A percentile compares a stretch with the other conserved stretches of the same genome.
Evolutionary conservation across 2,888 invertebrate species (phyloP).

Genomic region (Aphidoletes aphidimyza): DNA sequence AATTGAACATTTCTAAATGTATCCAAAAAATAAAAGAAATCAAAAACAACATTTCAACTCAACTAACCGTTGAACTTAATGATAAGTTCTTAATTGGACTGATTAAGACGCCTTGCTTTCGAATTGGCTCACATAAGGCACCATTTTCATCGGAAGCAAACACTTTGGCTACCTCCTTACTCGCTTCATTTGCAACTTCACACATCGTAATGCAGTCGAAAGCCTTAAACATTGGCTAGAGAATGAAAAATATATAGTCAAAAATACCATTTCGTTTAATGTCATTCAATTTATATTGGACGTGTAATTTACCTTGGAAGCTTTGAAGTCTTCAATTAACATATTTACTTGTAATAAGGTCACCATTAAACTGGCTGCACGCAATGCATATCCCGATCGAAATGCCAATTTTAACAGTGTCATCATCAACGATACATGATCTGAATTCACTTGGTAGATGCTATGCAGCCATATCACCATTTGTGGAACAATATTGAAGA

Average conservation of each 20-base stretch:
- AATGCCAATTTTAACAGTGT: conserved; percentile 7
- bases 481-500: conserved; percentile 23
- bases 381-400: neutral
- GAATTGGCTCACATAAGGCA: neutral
- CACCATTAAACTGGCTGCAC: neutral
- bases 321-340: neutral
- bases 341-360: neutral
- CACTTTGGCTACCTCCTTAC: neutral
- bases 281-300: neutral
- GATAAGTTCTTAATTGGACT: conserved; percentile 13
- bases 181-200: neutral
- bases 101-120: neutral
- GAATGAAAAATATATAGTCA: neutral
- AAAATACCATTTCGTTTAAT: neutral
- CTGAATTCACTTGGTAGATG: neutral
- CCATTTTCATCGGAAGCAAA: neutral
- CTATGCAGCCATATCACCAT: neutral
- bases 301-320: neutral
- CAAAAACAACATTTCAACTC: neutral
- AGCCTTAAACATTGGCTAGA: neutral
- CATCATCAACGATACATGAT: neutral
- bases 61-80: too few species aligned
- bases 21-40: too few species aligned
- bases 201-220: neutral
- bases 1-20: too few species aligned